Base-by-base conservation (phyloP, 23 tunicate genomes). In the Diplosoma virens region DNA sequence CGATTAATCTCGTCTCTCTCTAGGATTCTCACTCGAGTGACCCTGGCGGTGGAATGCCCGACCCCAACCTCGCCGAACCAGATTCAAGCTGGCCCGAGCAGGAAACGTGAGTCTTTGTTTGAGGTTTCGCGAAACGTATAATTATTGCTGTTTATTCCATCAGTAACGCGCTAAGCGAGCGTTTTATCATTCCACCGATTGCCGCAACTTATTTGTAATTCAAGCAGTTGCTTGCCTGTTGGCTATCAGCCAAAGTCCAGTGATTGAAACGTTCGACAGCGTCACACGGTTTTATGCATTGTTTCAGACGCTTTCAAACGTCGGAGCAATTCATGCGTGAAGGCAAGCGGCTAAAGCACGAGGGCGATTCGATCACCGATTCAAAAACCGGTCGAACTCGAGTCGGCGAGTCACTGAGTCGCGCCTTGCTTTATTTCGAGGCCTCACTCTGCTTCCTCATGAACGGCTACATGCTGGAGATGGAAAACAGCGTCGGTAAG, bases 21-120 rank as follows among this genome's bases (percentile, higher is more conserved):
- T 41, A 41, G 50, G 50, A 41, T 41, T 41, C 50, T 14, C 14
- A 41, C 14, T 14, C 9, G 14, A 41, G 50, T 14, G 50, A 14
- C 9, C 14, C 50, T 41, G 11, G 14, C 50, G 11, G 14, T 41
- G 14, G 50, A 9, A 14, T 9, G 14, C 14, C 50, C 63, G 21
- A 22, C 20, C 25, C 63, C 21, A 56, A 25, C 20, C 63, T 56
- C 24, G 25, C 17, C 25, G 63, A 56, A 69, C 87, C 95, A 18
- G 95, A 88, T 59, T 88, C 95, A 1, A 88, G 95, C 33, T 77
- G 86, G 78, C 95, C 87, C 4, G 95, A 88, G 36, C 83, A 88
- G 47, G 95, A 88, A 47, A 82, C 75, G 95, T 87, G 46, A 58
- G 75, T 30, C 4, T 1, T 26, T n/a, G n/a, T n/a, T n/a, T n/a